Conservation (phyloP, 2,888 invertebrate genomes). For the Eumerus sabulonum region DNA sequence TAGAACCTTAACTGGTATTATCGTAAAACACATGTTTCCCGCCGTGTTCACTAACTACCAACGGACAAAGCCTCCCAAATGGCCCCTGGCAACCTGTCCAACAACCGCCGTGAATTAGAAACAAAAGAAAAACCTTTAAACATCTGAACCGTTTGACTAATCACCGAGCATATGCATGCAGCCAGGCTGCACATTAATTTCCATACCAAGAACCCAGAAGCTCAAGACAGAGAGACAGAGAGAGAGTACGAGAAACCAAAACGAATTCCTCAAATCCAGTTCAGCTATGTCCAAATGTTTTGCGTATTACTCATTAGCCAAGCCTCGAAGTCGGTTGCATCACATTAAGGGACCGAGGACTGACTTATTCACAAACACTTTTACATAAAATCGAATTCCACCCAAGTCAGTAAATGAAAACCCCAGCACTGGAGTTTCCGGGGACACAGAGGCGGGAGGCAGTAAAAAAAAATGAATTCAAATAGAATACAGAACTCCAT, state of each 20-base stretch:
- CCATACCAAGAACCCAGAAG: conserved; percentile 24
- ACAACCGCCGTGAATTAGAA: not conserved
- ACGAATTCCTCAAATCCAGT: conserved; percentile 64
- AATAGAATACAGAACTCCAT: conserved; percentile 44
- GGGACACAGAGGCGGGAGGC: too few species aligned
- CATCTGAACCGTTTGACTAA: conserved; percentile 64
- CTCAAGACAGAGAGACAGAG: conserved; percentile 5
- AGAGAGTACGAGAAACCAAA: conserved; percentile 12
- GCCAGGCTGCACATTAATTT: conserved; percentile 51
- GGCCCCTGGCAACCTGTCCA: conserved; percentile 15
- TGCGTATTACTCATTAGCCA: conserved; percentile 67
- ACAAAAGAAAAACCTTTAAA: conserved; percentile 34
- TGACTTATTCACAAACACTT: conserved; percentile 7
- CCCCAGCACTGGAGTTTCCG: not conserved
- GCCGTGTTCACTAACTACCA: too few species aligned
- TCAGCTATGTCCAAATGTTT: conserved; percentile 64
- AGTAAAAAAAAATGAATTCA: conserved; percentile 40
- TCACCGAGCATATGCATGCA: conserved; percentile 51
- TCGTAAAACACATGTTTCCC: too few species aligned
- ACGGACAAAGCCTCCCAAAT: conserved; percentile 12
- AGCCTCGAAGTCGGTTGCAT: conserved; percentile 33
- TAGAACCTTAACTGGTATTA: too few species aligned
- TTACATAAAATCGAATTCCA: conserved; percentile 47
- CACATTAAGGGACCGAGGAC: conserved; percentile 20
- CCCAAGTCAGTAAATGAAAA: conserved; percentile 21